phyloP scores from a whole-genome alignment of 1,140 invertebrate genomes.

The Lanistes nyassanus region DNA sequence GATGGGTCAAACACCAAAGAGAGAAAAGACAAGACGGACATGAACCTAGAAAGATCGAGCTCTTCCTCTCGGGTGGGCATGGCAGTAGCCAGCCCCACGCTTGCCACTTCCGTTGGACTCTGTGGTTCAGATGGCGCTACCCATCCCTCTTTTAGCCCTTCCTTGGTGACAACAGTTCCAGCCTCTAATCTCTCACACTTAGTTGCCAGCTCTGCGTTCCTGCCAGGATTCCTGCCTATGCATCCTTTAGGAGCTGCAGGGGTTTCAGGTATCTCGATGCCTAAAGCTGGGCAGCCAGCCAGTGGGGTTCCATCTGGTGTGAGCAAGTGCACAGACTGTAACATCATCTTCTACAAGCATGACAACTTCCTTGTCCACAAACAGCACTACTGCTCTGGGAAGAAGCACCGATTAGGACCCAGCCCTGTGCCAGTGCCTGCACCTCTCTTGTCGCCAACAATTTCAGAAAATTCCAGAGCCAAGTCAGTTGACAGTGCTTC shows the following conservation, averaged over 20 bases:
- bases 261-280: slow-evolving; percentile 1
- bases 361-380: slow-evolving; percentile 96
- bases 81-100: not conserved
- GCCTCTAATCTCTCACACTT: slow-evolving; percentile 24
- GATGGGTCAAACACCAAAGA: not conserved
- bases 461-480: too few relatives aligned
- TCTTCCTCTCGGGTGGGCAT: not conserved
- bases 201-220: slow-evolving; percentile 30
- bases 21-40: not conserved
- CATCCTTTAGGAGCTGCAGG: slow-evolving; percentile 10
- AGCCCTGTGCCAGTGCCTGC: not conserved
- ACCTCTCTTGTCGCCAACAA: not conserved
- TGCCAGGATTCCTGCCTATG: slow-evolving; percentile 24
- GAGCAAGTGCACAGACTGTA: slow-evolving; percentile 93
- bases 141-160: not conserved
- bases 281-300: slow-evolving; percentile 24
- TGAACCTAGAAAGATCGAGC: not conserved
- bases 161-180: not conserved
- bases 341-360: slow-evolving; percentile 95
- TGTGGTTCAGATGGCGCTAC: not conserved
- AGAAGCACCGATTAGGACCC: slow-evolving; percentile 51
- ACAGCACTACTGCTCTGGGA: slow-evolving; percentile 90
- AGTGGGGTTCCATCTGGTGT: slow-evolving; percentile 70
- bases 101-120: not conserved
- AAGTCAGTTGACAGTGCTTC: too few relatives aligned